phyloP scores from a whole-genome alignment of 2,797 vertebrate genomes.

The Mus minutoides region DNA sequence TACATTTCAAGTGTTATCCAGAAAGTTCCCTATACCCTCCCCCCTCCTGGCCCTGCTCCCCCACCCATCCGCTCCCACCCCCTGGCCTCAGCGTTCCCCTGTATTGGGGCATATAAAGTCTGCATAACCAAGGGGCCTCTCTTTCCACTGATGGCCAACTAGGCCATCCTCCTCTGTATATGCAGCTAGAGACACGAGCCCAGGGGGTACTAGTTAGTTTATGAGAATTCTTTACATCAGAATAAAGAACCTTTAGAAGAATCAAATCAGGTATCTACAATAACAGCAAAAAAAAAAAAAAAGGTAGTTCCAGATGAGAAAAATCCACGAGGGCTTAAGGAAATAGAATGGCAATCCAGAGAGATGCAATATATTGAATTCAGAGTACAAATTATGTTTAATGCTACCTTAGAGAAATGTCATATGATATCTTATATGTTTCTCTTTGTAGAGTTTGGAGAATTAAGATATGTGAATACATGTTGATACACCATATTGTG shows the following conservation, averaged over 20 bases:
- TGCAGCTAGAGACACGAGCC: too few relatives aligned
- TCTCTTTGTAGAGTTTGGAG: not conserved
- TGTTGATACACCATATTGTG: not conserved
- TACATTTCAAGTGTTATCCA: too few relatives aligned
- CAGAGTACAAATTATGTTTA: not conserved
- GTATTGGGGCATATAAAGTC: too few relatives aligned
- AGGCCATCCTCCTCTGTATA: too few relatives aligned
- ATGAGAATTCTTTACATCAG: not conserved
- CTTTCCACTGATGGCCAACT: too few relatives aligned
- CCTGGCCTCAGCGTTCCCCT: too few relatives aligned
- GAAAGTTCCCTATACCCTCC: too few relatives aligned
- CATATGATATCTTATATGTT: not conserved
- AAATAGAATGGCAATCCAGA: not conserved
- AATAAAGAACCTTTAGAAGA: not conserved
- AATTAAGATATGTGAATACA: not conserved
- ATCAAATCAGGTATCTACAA: not conserved
- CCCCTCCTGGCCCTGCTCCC: too few relatives aligned
- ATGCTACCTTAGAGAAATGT: not conserved
- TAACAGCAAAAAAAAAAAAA: not conserved
- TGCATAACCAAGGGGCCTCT: too few relatives aligned
- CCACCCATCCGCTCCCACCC: too few relatives aligned
- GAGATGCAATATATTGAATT: not conserved
- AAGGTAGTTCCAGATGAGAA: not conserved
- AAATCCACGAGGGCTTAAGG: not conserved
- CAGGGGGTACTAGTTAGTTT: too few relatives aligned